Evolutionary conservation across 2,797 vertebrate genomes (phyloP).

Genomic region (Odontamblyopus lacepedii): DNA sequence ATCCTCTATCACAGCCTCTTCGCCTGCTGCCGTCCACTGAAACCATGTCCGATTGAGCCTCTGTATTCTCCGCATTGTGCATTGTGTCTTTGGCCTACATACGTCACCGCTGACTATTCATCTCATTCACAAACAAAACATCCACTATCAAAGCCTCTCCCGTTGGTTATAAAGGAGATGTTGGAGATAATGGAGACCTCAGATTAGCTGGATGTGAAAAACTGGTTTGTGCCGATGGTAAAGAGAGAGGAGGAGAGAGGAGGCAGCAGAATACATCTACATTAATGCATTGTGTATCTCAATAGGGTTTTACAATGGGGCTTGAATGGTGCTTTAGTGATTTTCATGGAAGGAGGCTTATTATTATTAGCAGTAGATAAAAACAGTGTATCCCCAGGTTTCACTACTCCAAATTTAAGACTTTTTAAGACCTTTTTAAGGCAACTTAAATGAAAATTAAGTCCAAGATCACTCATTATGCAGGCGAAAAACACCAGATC

Average conservation of each 20-base stretch:
- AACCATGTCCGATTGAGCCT: neutral
- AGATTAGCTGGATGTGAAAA: neutral
- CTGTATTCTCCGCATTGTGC: neutral
- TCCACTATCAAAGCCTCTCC: neutral
- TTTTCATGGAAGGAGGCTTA: neutral
- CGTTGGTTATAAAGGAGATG: neutral
- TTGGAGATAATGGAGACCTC: neutral
- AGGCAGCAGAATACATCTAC: neutral
- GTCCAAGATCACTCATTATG: too few relatives aligned
- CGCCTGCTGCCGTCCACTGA: neutral
- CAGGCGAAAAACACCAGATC: too few relatives aligned
- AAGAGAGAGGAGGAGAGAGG: neutral
- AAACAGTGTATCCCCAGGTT: neutral
- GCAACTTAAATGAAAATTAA: too few relatives aligned
- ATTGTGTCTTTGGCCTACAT: slow-evolving; percentile 1
- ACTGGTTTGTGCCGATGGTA: neutral
- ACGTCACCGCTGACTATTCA: slow-evolving; percentile 1
- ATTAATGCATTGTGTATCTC: slow-evolving; percentile 1
- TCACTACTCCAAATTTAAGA: too few relatives aligned
- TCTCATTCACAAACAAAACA: neutral
- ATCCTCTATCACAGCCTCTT: neutral
- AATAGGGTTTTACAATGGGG: neutral
- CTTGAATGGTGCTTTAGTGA: too few relatives aligned
- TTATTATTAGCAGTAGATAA: neutral
- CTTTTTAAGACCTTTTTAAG: too few relatives aligned